Conservation (phyloP, 2,797 vertebrate species). For the Champsocephalus gunnari region DNA sequence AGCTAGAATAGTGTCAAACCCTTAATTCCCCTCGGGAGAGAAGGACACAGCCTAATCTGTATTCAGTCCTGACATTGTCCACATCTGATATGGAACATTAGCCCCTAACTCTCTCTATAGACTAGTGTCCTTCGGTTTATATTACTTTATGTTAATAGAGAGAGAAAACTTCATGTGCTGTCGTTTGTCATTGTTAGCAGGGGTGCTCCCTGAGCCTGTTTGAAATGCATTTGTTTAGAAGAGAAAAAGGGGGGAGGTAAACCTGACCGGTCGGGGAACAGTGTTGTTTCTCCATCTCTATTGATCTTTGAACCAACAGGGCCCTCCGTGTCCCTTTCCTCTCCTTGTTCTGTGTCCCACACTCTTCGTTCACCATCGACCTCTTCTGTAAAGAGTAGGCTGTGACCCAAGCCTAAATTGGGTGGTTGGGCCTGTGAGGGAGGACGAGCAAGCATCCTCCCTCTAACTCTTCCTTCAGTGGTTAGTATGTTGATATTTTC, state of each 20-base stretch:
- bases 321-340: constrained; percentile 18
- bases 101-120: constrained; percentile 99
- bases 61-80: constrained; percentile 99
- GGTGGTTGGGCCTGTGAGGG: neutral
- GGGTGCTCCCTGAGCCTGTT: constrained; percentile 91
- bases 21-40: constrained; percentile 98
- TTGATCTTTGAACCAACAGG: constrained; percentile 78
- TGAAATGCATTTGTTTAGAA: constrained; percentile 98
- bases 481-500: too few relatives aligned
- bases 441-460: neutral
- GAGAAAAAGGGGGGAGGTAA: constrained; percentile 79
- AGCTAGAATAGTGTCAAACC: constrained; percentile 94
- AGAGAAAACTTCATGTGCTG: constrained; percentile 96
- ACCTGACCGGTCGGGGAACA: constrained; percentile 76
- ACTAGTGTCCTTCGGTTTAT: constrained; percentile 99
- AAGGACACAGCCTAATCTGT: constrained; percentile 99
- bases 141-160: constrained; percentile 99
- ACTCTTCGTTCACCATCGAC: constrained; percentile 28
- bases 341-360: constrained; percentile 24
- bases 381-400: constrained; percentile 22
- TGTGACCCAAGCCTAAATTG: constrained; percentile 1
- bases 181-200: constrained; percentile 99
- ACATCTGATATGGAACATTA: constrained; percentile 99
- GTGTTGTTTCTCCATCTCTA: constrained; percentile 69
- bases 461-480: neutral